phyloP scores from a whole-genome alignment of 1,140 invertebrate species.

The Philotrypesis tridentata region DNA sequence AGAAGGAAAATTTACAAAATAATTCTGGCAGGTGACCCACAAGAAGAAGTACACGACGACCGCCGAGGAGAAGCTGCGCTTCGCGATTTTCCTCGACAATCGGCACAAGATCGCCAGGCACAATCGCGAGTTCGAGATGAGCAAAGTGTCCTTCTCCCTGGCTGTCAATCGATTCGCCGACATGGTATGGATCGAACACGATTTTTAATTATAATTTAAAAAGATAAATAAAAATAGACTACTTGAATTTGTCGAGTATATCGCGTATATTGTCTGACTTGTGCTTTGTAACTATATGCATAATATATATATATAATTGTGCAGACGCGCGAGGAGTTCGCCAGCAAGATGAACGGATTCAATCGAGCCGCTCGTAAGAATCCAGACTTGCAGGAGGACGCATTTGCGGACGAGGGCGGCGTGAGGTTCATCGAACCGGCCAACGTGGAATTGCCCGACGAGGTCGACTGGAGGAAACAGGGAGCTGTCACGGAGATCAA shows the following conservation, averaged over 20 bases:
- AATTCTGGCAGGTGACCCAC: conserved; percentile 77
- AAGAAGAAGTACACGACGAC: conserved; percentile 81
- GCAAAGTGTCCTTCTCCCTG: conserved; percentile 79
- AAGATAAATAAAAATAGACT: no score
- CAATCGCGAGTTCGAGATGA: conserved; percentile 81
- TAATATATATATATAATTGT: no score
- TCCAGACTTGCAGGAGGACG: not conserved
- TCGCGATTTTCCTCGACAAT: conserved; percentile 92
- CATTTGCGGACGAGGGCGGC: conserved; percentile 60
- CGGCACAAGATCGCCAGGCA: conserved; percentile 88
- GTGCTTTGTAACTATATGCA: no score
- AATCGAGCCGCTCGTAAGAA: conserved; percentile 69
- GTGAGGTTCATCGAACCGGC: conserved; percentile 83
- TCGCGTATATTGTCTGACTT: no score
- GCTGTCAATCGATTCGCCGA: conserved; percentile 89
- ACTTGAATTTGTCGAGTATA: no score
- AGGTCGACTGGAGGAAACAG: conserved; percentile 89
- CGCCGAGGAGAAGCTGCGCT: conserved; percentile 85
- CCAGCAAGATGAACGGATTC: conserved; percentile 85
- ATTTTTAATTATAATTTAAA: no score
- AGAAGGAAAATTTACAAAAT: not conserved
- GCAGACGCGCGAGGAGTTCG: conserved; percentile 86
- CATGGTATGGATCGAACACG: no score
- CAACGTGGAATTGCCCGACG: conserved; percentile 81
- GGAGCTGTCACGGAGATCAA: conserved; percentile 94